Evolutionary conservation across 2,113 vertebrate species (phyloP), one percentile per base, ranked within the genome.

Genomic region (Pongo pygmaeus): DNA sequence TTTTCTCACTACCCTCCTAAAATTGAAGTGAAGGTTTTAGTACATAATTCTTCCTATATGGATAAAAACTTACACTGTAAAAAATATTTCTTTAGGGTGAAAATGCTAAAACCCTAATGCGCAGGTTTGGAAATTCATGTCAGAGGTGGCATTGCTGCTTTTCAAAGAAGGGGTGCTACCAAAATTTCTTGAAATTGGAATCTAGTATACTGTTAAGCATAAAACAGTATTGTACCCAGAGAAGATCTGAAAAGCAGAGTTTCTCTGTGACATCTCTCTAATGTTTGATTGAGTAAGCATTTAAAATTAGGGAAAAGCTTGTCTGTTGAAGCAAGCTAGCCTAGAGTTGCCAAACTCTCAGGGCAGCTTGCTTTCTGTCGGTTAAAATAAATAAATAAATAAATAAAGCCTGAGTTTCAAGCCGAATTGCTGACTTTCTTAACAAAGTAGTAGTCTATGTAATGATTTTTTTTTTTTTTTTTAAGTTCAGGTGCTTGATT

Each of bases 351-450:
- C 85, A 84, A 88, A 87, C 92, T 94, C 59, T 55, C 48, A 79
- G 85, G 35, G 80, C 93, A 85, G 72, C 70, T 97, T 97, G 98
- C 87, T 74, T 97, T 89, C 55, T 13, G 87, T 25, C 88, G 94
- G 84, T 80, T 77, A 46, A 97, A 97, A 97, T 80, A 88, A 96
- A 98, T 90, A 91, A 97, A 98, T 97, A 81, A 97, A 98, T 97
- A 84, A 97, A 95, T 4, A 48, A 97, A 97, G 9, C 12, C 55
- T 55, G 27, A 57, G 30, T 97, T 93, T 96, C 90, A 35, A 95
- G 95, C 89, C 96, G 32, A 97, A 86, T 69, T 48, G 13, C 57
- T 43, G 79, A 94, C 16, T 97, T 80, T 81, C 93, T 97, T 94
- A 96, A 97, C 91, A 84, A 95, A 97, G 59, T 75, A 74, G 87